A percentile compares a stretch with the other conserved stretches of the same genome.
Conservation (phyloP, 2,797 vertebrate species). For the Nyctalus aviator region DNA sequence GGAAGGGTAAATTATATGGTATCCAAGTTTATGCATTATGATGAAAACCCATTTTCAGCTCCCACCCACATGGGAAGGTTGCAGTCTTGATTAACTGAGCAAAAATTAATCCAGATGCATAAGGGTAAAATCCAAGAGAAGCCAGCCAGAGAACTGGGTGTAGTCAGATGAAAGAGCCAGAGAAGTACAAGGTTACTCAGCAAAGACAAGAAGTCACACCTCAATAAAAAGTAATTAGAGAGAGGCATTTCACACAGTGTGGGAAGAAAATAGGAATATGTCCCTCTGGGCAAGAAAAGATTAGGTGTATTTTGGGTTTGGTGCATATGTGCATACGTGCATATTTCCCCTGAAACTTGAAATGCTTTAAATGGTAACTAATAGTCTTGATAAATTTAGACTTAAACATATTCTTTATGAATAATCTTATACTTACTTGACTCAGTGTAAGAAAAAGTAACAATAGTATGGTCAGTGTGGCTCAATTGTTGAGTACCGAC, state of each 20-base stretch:
- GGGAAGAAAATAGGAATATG: not conserved
- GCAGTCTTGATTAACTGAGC: conserved; percentile 12
- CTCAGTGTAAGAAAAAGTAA: not conserved
- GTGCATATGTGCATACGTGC: not conserved
- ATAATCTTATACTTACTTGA: conserved; percentile 14
- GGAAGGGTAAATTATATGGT: not conserved
- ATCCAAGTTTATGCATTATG: not conserved
- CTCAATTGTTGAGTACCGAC: too few species aligned
- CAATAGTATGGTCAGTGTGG: not conserved
- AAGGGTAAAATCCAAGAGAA: conserved; percentile 25
- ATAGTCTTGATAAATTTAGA: not conserved
- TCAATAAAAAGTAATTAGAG: conserved; percentile 24
- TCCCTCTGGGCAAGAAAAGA: not conserved
- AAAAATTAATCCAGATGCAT: conserved; percentile 16
- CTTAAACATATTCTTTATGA: not conserved
- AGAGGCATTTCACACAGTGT: not conserved
- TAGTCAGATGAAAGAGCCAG: conserved; percentile 40
- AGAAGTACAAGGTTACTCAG: not conserved
- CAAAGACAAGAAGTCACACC: conserved; percentile 11
- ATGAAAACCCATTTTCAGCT: conserved; percentile 26
- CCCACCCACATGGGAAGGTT: not conserved
- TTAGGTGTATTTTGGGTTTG: not conserved
- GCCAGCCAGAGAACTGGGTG: conserved; percentile 44
- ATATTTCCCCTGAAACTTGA: not conserved
- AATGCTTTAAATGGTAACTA: conserved; percentile 17